Percentiles rank a stretch among this genome's conserved stretches.
phyloP scores from a whole-genome alignment of 2,888 invertebrate genomes.

The Brachynemurus nebulosus region DNA sequence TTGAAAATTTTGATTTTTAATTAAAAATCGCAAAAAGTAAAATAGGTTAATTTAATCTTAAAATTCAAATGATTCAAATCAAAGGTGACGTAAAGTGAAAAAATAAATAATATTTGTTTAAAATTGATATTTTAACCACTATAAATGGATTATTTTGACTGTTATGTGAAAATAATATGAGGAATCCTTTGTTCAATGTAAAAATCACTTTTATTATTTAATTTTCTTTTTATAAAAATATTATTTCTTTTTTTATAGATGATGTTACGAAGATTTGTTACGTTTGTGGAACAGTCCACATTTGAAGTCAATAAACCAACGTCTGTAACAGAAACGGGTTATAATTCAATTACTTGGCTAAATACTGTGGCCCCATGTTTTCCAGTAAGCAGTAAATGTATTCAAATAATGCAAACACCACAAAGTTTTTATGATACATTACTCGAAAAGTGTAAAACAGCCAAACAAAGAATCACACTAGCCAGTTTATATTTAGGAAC shows the following conservation, averaged over 20 bases:
- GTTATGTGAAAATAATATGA: too few species aligned
- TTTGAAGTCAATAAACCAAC: background rate
- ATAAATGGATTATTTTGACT: too few species aligned
- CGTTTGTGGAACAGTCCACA: background rate
- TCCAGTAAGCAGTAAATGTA: conserved; percentile 49
- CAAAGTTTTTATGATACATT: conserved; percentile 61
- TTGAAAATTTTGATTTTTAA: too few species aligned
- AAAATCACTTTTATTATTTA: too few species aligned
- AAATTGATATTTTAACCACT: too few species aligned
- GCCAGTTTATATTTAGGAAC: conserved; percentile 91
- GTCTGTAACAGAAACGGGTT: background rate
- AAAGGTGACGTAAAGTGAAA: too few species aligned
- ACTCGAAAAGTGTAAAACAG: conserved; percentile 47
- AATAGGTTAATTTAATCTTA: too few species aligned
- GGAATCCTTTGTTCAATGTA: too few species aligned
- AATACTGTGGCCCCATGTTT: conserved; percentile 50
- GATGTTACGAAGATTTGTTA: background rate
- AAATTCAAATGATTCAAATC: too few species aligned
- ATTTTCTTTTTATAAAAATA: too few species aligned
- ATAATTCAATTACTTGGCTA: conserved; percentile 38
- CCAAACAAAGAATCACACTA: conserved; percentile 59
- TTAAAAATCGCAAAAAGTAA: too few species aligned
- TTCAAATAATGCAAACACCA: conserved; percentile 64
- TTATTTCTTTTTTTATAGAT: conserved; percentile 2
- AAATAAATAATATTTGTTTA: too few species aligned